Conservation (phyloP, 2,888 invertebrate genomes). For the Nephrotoma guestfalica region DNA sequence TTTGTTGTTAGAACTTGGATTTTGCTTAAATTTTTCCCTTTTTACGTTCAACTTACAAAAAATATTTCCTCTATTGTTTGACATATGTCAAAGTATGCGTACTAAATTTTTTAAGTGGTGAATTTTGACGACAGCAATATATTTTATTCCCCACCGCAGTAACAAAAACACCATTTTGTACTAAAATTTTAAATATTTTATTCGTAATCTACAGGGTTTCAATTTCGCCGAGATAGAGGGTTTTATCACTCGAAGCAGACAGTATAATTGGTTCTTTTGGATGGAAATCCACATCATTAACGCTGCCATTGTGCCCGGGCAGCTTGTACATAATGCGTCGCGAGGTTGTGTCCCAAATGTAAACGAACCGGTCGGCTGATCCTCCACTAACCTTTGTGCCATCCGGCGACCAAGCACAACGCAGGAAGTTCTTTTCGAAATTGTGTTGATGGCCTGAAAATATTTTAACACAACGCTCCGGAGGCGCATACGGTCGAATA, state of each 20-base stretch:
- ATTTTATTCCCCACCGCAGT: not conserved
- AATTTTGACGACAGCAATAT: not conserved
- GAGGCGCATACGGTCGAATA: conserved; percentile 84
- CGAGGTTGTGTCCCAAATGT: conserved; percentile 93
- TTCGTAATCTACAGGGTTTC: conserved; percentile 32
- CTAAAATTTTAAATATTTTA: not conserved
- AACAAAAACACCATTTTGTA: not conserved
- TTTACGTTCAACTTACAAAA: not conserved
- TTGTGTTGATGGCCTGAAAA: conserved; percentile 91
- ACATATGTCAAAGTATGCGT: not conserved
- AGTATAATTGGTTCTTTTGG: conserved; percentile 83
- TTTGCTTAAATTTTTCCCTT: not conserved
- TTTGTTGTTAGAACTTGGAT: not conserved
- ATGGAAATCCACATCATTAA: conserved; percentile 94
- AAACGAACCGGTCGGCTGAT: conserved; percentile 88
- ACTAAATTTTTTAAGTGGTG: not conserved
- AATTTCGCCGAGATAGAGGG: conserved; percentile 89
- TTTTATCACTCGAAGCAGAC: conserved; percentile 92
- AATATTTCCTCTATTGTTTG: not conserved
- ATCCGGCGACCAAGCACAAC: conserved; percentile 88
- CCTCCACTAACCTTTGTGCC: conserved; percentile 79
- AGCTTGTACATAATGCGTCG: conserved; percentile 87
- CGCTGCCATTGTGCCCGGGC: conserved; percentile 95
- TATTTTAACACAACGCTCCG: conserved; percentile 85
- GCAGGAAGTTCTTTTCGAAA: conserved; percentile 90